A percentile compares a stretch with the other conserved stretches of the same genome.
These are phyloP conservation scores for Drosophila cardini DNA, from an alignment of 1,140 invertebrate genomes.

Conservation along the genomic window DNA sequence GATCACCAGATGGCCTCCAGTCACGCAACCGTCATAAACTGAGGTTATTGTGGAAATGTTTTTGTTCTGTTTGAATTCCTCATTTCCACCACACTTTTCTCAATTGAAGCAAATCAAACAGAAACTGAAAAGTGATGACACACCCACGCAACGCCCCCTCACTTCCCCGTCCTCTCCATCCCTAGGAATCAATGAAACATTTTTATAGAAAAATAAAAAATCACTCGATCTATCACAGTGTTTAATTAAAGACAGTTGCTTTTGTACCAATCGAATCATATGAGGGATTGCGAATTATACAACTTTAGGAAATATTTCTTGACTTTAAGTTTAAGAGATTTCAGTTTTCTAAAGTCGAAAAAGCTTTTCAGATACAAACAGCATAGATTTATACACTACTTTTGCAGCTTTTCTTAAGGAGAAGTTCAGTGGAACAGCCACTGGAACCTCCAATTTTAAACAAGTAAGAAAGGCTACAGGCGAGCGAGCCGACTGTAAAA, in stretches of 20 bases:
- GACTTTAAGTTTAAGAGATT: too few species aligned
- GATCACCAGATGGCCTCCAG: constrained; percentile 67
- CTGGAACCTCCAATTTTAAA: too few species aligned
- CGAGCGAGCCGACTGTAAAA: too few species aligned
- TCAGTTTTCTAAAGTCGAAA: too few species aligned
- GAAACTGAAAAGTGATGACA: constrained; percentile 42
- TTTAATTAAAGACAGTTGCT: constrained; percentile 9
- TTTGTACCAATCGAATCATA: not conserved
- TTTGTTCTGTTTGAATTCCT: constrained; percentile 11
- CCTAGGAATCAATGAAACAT: constrained; percentile 11
- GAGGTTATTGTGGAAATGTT: constrained; percentile 51
- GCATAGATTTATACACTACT: too few species aligned
- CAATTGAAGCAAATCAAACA: constrained; percentile 76
- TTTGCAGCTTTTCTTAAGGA: too few species aligned
- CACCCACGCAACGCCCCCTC: constrained; percentile 50
- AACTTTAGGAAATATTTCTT: too few species aligned
- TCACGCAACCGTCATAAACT: constrained; percentile 77
- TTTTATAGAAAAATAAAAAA: constrained; percentile 29
- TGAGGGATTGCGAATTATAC: too few species aligned
- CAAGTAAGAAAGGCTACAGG: too few species aligned
- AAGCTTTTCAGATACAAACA: too few species aligned
- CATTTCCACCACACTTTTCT: constrained; percentile 58
- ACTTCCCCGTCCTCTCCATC: too few species aligned
- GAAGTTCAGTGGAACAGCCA: too few species aligned
- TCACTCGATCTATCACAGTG: constrained; percentile 25